Evolutionary conservation across 1,140 invertebrate genomes (phyloP).

Genomic region (Bombus balteatus): DNA sequence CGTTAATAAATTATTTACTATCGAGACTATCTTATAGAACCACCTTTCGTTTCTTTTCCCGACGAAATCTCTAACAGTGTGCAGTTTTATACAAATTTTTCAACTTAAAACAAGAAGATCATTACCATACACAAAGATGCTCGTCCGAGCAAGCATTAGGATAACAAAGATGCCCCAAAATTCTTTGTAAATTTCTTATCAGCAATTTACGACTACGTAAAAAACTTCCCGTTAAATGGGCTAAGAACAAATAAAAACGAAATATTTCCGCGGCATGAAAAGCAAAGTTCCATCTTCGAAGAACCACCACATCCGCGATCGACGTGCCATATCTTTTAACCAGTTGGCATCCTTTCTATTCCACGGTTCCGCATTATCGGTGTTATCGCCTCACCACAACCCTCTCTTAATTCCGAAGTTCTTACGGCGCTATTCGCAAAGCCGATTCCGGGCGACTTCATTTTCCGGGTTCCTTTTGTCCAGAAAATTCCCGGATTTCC

Average conservation of each 20-base stretch:
- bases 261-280: neutral
- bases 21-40: neutral
- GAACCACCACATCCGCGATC: neutral
- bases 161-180: neutral
- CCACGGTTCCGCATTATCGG: neutral
- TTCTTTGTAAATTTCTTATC: neutral
- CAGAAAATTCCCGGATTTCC: slow-evolving; percentile 37
- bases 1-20: too few relatives aligned
- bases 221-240: neutral
- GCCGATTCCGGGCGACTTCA: slow-evolving; percentile 26
- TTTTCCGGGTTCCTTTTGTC: slow-evolving; percentile 36
- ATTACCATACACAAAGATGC: too few relatives aligned
- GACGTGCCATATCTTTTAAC: slow-evolving; percentile 21
- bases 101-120: too few relatives aligned
- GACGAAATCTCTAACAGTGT: neutral
- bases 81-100: neutral
- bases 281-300: neutral
- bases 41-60: neutral
- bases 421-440: neutral
- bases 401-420: slow-evolving; percentile 38
- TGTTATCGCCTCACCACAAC: slow-evolving; percentile 14
- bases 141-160: neutral
- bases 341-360: slow-evolving; percentile 7
- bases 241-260: neutral
- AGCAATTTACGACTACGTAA: neutral